These are phyloP conservation scores for Eulemur rubriventer DNA, from an alignment of 2,797 vertebrate genomes.

Conservation along the genomic window DNA sequence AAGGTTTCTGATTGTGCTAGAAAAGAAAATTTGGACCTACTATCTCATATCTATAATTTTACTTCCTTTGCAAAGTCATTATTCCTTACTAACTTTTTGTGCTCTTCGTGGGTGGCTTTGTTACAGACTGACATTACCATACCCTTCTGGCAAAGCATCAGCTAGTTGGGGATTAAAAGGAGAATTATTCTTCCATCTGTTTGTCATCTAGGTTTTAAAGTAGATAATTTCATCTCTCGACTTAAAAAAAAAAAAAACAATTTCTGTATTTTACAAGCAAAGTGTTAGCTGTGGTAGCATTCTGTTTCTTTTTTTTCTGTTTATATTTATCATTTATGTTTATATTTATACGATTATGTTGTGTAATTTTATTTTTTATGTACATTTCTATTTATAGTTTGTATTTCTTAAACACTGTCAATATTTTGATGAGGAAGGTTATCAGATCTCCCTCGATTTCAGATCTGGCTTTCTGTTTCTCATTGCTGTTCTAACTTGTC, in stretches of 20 bases:
- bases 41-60: neutral
- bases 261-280: constrained; percentile 55
- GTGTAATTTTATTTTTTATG: neutral
- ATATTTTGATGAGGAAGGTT: neutral
- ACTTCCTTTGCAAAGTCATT: constrained; percentile 47
- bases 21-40: constrained; percentile 39
- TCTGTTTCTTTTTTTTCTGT: neutral
- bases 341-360: neutral
- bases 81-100: constrained; percentile 32
- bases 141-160: constrained; percentile 32
- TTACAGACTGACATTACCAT: constrained; percentile 10
- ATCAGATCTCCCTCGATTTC: neutral
- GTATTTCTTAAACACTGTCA: constrained; percentile 10
- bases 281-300: neutral
- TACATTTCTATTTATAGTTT: neutral
- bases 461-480: neutral
- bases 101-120: constrained; percentile 45
- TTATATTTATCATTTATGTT: neutral
- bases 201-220: constrained; percentile 48
- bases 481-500: neutral
- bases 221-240: constrained; percentile 31
- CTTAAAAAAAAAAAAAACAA: neutral
- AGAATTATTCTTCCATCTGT: constrained; percentile 41
- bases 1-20: neutral
- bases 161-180: constrained; percentile 41